Base-by-base conservation (phyloP, 2,113 vertebrate genomes). In the Podarcis raffonei region DNA sequence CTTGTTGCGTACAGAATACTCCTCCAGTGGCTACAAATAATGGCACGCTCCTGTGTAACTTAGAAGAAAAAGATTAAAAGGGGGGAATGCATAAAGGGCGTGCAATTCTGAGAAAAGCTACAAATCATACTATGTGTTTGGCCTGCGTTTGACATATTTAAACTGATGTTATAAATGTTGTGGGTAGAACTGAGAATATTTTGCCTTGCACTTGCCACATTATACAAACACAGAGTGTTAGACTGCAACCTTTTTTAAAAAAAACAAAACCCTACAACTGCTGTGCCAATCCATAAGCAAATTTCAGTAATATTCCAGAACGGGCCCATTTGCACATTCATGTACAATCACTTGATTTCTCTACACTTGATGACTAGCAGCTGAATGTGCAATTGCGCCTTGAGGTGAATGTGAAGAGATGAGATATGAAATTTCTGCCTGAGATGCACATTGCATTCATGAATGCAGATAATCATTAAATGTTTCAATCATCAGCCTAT, bases 91-190 rank as follows among this genome's bases (percentile, higher is more conserved):
- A 65, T 39, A 82, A 75, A 77, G n/a, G 59, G 72, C 7, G 48
- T 74, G 11, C 37, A 82, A n/a, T 22, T 77, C 22, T 37, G 37
- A 77, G 23, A 48, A 77, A 83, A 66, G 65, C 81, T 42, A 84
- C 30, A 48, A 53, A 53, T 53, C 15, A 48, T 69, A 69, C 39
- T 35, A n/a, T 69, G 30, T 69, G n/a, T 76, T 83, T 69, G 18
- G 62, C 68, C 65, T n/a, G 20, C 30, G 57, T 53, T 83, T 83
- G 72, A 68, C 32, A 83, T 53, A 69, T 65, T 86, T 75, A 82
- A 82, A 57, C 62, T 83, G 12, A 77, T 39, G 27, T 69, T 86
- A 86, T 81, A 85, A 85, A 74, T 57, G 11, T 68, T 78, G 88
- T 83, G 74, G 78, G 0, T 74, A 7, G 1, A 83, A 87, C 82